A percentile compares a stretch with the other conserved stretches of the same genome.
Conservation (phyloP, 2,888 invertebrate species). For the Chrysodeixis includens region DNA sequence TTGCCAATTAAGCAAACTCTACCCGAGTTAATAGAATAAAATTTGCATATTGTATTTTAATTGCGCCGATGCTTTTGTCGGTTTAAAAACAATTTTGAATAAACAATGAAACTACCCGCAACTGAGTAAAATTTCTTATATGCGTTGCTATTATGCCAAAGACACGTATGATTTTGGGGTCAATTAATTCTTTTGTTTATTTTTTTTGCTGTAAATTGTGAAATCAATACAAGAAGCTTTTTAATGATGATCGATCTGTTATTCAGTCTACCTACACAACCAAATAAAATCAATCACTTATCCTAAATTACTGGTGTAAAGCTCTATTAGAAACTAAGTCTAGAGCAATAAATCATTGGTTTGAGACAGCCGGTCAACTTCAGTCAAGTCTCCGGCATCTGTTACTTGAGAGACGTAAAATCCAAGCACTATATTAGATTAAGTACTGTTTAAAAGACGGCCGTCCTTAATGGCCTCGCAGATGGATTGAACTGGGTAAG, state of each 20-base stretch:
- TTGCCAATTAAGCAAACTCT: too few relatives aligned
- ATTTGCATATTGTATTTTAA: too few relatives aligned
- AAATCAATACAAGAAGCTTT: too few relatives aligned
- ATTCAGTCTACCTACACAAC: neutral
- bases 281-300: slow-evolving; percentile 6
- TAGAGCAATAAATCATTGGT: slow-evolving; percentile 40
- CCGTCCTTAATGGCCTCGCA: neutral
- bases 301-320: slow-evolving; percentile 16
- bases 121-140: too few relatives aligned
- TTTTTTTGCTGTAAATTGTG: too few relatives aligned
- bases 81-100: too few relatives aligned
- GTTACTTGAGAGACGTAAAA: slow-evolving; percentile 36
- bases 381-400: slow-evolving; percentile 30
- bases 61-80: too few relatives aligned
- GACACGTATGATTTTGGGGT: too few relatives aligned
- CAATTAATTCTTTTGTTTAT: too few relatives aligned
- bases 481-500: neutral
- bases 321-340: slow-evolving; percentile 21
- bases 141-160: too few relatives aligned
- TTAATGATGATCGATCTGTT: neutral
- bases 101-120: too few relatives aligned
- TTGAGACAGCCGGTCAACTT: slow-evolving; percentile 24
- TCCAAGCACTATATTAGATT: slow-evolving; percentile 10
- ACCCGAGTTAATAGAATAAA: too few relatives aligned
- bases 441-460: slow-evolving; percentile 11